Percentiles rank a stretch among this genome's conserved stretches.
phyloP scores from a whole-genome alignment of 1,140 invertebrate species.

The Tetragnatha versicolor region DNA sequence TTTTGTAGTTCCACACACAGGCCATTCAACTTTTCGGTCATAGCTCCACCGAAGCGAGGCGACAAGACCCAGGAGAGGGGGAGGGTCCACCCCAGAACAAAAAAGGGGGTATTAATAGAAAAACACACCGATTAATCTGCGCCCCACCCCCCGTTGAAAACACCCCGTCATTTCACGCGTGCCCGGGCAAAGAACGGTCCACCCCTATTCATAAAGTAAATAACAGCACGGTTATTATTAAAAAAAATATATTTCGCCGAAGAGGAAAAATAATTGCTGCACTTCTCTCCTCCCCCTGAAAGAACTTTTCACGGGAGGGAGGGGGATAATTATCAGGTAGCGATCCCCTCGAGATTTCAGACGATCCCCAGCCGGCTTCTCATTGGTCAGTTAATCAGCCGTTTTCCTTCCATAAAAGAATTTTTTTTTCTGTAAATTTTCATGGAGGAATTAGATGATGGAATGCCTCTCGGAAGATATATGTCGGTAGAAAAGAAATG shows the following conservation, averaged over 20 bases:
- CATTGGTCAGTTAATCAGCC: not conserved
- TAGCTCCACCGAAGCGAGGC: too few relatives aligned
- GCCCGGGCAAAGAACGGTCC: too few relatives aligned
- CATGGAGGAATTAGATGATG: not conserved
- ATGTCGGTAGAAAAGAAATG: not conserved
- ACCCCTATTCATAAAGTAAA: too few relatives aligned
- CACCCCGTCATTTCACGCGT: too few relatives aligned
- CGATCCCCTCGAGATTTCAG: not conserved
- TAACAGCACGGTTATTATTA: too few relatives aligned
- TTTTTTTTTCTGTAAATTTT: not conserved
- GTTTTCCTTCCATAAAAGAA: not conserved
- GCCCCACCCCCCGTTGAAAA: too few relatives aligned
- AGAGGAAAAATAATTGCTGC: slow-evolving; percentile 25
- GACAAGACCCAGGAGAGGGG: not conserved
- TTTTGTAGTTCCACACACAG: too few relatives aligned
- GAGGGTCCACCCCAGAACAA: too few relatives aligned
- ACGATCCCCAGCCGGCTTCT: not conserved
- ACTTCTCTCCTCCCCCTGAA: not conserved
- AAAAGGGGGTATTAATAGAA: too few relatives aligned
- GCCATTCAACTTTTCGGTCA: too few relatives aligned
- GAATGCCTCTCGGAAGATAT: not conserved
- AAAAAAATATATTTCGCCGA: too few relatives aligned
- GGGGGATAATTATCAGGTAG: slow-evolving; percentile 24
- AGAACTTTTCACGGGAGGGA: not conserved
- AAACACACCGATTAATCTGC: too few relatives aligned